Conservation (phyloP, 1,140 invertebrate genomes). For the Holcopasites calliopsidis region DNA sequence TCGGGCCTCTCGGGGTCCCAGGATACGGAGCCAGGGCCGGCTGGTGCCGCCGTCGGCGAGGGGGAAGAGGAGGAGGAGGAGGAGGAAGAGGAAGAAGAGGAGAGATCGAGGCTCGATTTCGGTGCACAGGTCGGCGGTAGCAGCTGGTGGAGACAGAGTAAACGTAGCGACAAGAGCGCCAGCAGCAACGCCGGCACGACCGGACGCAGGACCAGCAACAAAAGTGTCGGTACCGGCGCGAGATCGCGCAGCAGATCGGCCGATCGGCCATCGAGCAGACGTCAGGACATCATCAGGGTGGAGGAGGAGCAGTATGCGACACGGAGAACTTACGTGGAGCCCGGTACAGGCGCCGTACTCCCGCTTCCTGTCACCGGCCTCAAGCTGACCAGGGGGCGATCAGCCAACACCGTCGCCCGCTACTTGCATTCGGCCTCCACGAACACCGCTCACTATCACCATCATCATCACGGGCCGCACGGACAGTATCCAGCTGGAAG, state of each 20-base stretch:
- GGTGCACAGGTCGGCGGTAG: constrained; percentile 58
- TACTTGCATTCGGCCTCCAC: constrained; percentile 74
- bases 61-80: constrained; percentile 45
- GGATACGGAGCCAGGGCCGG: constrained; percentile 58
- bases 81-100: constrained; percentile 44
- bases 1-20: constrained; percentile 72
- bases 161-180: constrained; percentile 19
- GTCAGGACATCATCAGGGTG: constrained; percentile 68
- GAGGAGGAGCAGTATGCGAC: constrained; percentile 76
- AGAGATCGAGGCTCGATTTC: constrained; percentile 50
- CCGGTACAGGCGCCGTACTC: constrained; percentile 69
- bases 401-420: constrained; percentile 67
- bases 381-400: constrained; percentile 79
- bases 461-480: constrained; percentile 55
- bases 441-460: constrained; percentile 70
- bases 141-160: constrained; percentile 47
- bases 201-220: constrained; percentile 39
- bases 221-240: constrained; percentile 43
- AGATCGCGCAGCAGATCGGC: constrained; percentile 57
- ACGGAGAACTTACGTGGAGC: constrained; percentile 71
- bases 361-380: constrained; percentile 60
- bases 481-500: constrained; percentile 50
- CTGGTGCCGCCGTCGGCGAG: constrained; percentile 47
- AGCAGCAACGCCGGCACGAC: constrained; percentile 32
- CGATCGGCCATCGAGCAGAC: constrained; percentile 50